Evolutionary conservation across 2,113 vertebrate species (phyloP).

Genomic region (Gyps fulvus): DNA sequence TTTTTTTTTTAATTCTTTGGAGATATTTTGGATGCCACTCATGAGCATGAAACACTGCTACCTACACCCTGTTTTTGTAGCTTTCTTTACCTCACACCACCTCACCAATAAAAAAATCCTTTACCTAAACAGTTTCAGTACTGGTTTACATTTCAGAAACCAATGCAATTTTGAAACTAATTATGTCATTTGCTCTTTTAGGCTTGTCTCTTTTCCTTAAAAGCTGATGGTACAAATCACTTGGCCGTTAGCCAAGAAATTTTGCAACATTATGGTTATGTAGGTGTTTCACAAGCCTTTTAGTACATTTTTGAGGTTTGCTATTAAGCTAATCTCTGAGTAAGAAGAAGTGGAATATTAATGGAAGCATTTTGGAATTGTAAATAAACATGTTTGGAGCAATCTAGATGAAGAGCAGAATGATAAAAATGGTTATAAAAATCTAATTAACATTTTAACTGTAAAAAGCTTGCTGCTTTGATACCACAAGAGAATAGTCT

Average conservation of each 20-base stretch:
- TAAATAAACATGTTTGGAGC: slow-evolving; percentile 76
- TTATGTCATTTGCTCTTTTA: not conserved
- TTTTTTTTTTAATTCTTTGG: not conserved
- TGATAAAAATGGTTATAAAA: slow-evolving; percentile 74
- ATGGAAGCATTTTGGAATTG: slow-evolving; percentile 68
- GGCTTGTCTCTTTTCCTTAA: not conserved
- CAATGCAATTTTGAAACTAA: not conserved
- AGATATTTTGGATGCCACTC: not conserved
- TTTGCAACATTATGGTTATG: slow-evolving; percentile 30
- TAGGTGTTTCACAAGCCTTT: slow-evolving; percentile 64
- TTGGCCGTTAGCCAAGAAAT: slow-evolving; percentile 20
- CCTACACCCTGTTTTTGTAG: not conserved
- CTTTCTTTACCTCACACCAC: not conserved
- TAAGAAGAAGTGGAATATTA: slow-evolving; percentile 65
- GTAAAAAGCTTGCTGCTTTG: slow-evolving; percentile 64
- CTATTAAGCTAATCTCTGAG: slow-evolving; percentile 61
- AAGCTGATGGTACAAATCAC: slow-evolving; percentile 37
- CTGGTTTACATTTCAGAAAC: not conserved
- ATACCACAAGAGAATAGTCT: slow-evolving; percentile 58
- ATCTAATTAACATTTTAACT: slow-evolving; percentile 79
- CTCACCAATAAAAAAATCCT: not conserved
- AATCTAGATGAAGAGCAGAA: slow-evolving; percentile 67
- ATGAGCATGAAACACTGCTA: not conserved
- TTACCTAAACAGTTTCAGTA: not conserved
- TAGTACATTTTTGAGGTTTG: slow-evolving; percentile 63